These are phyloP conservation scores for Neostethus bicornis DNA, from an alignment of 2,797 vertebrate genomes.

Conservation along the genomic window DNA sequence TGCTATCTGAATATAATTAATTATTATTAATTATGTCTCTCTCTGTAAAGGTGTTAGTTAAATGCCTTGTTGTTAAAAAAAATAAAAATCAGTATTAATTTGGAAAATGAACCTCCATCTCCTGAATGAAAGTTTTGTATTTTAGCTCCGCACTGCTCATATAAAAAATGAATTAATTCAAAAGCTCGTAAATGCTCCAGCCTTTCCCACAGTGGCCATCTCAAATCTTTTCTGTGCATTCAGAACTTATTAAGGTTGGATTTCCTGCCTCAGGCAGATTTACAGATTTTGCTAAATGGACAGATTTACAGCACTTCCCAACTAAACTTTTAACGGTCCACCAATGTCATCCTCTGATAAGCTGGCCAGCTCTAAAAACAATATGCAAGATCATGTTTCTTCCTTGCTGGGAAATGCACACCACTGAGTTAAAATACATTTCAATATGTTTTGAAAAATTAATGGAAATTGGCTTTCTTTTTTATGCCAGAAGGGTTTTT, in stretches of 20 bases:
- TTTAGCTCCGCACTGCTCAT: not conserved
- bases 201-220: conserved; percentile 9
- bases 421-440: conserved; percentile 40
- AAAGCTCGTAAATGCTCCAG: not conserved
- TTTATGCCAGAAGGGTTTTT: conserved; percentile 8
- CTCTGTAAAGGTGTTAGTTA: not conserved
- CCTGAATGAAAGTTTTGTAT: not conserved
- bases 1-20: no score
- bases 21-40: not conserved
- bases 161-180: not conserved
- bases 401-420: conserved; percentile 33
- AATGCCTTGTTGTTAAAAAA: no score
- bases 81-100: not conserved
- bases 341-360: conserved; percentile 49
- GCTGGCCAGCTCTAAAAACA: conserved; percentile 27
- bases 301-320: conserved; percentile 55
- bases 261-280: conserved; percentile 45
- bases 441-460: conserved; percentile 43
- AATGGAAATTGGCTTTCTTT: conserved; percentile 16
- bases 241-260: conserved; percentile 27
- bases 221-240: conserved; percentile 26
- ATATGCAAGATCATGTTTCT: conserved; percentile 44
- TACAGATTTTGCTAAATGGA: conserved; percentile 56
- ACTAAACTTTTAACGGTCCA: conserved; percentile 35
- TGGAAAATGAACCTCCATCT: not conserved